Conservation (phyloP, 2,113 vertebrate species). For the Scomber scombrus region DNA sequence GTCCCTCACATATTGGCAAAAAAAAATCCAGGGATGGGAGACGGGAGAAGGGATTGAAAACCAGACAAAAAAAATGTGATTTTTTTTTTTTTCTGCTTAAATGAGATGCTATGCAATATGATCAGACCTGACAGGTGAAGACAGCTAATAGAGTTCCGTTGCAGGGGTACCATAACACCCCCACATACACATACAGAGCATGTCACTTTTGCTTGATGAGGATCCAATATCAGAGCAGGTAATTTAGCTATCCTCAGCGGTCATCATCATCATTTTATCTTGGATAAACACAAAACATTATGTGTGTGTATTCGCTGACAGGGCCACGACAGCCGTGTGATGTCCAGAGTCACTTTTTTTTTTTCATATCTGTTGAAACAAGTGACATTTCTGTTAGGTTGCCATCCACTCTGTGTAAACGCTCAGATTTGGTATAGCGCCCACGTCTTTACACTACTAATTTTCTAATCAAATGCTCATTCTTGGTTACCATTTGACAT, state of each 20-base stretch:
- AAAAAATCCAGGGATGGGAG: too few relatives aligned
- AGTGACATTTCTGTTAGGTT: slow-evolving; percentile 72
- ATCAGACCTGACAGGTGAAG: slow-evolving; percentile 74
- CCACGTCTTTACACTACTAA: slow-evolving; percentile 22
- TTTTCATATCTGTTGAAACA: slow-evolving; percentile 54
- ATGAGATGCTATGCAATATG: slow-evolving; percentile 72
- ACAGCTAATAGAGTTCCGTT: slow-evolving; percentile 79
- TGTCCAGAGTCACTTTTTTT: slow-evolving; percentile 20
- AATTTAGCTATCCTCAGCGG: slow-evolving; percentile 75
- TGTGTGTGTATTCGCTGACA: slow-evolving; percentile 59
- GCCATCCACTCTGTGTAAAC: slow-evolving; percentile 54
- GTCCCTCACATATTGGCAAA: too few relatives aligned
- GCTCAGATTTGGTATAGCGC: slow-evolving; percentile 12
- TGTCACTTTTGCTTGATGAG: slow-evolving; percentile 73
- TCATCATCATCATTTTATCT: slow-evolving; percentile 66
- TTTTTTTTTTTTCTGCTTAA: slow-evolving; percentile 67
- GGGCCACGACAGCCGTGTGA: slow-evolving; percentile 44
- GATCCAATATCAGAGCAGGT: slow-evolving; percentile 78
- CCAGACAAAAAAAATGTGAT: slow-evolving; percentile 51
- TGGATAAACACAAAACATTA: slow-evolving; percentile 71
- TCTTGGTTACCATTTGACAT: slow-evolving; percentile 25
- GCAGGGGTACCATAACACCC: slow-evolving; percentile 41
- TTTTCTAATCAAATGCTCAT: slow-evolving; percentile 36
- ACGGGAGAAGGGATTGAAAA: slow-evolving; percentile 45
- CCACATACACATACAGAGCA: slow-evolving; percentile 18